Evolutionary conservation across 2,888 invertebrate genomes (phyloP).

Genomic region (Mythimna vitellina): DNA sequence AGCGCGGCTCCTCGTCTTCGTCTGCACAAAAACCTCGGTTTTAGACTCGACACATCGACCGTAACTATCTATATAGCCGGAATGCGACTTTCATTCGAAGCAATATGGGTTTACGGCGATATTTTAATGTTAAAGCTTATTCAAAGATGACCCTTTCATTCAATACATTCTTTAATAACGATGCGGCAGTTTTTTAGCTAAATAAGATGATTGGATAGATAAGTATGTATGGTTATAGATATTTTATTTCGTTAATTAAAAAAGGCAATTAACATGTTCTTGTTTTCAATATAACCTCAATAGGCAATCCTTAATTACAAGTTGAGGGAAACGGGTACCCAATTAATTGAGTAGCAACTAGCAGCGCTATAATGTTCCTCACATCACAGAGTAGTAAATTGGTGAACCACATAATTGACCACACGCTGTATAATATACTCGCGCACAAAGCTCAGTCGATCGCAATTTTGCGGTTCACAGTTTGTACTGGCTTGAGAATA

Average conservation of each 20-base stretch:
- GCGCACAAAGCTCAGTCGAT: constrained; percentile 29
- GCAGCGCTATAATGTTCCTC: constrained; percentile 18
- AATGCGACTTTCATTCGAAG: constrained; percentile 45
- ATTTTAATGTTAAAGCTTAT: constrained; percentile 41
- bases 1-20: constrained; percentile 95
- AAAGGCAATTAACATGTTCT: constrained; percentile 15
- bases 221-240: constrained; percentile 15
- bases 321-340: constrained; percentile 28
- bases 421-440: constrained; percentile 39
- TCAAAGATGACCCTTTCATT: constrained; percentile 32
- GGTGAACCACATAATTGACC: constrained; percentile 63
- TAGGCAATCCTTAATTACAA: constrained; percentile 43
- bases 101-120: constrained; percentile 30
- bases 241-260: constrained; percentile 7
- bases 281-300: constrained; percentile 47
- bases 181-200: neutral
- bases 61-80: constrained; percentile 12
- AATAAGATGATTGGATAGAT: constrained; percentile 18
- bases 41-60: constrained; percentile 27
- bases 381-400: constrained; percentile 45
- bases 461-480: constrained; percentile 48
- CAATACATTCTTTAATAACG: neutral
- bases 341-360: constrained; percentile 37
- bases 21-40: constrained; percentile 87
- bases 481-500: constrained; percentile 28